phyloP scores from a whole-genome alignment of 2,113 vertebrate genomes.

The Xyliphius kryptos region DNA sequence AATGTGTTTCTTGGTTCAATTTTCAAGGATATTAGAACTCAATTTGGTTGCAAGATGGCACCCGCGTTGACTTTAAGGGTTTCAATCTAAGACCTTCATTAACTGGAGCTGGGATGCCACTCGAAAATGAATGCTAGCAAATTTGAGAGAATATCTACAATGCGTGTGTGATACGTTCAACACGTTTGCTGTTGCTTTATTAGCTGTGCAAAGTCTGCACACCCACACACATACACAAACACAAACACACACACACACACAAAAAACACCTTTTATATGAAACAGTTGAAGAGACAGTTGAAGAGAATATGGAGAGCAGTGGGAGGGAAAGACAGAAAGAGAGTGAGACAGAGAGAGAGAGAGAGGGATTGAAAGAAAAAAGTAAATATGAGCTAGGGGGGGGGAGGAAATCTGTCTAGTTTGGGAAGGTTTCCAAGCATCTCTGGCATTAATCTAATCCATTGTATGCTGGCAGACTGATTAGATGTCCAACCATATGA shows the following conservation, averaged over 20 bases:
- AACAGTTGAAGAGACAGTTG: no score
- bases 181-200: constrained; percentile 56
- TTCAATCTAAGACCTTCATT: constrained; percentile 46
- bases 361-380: no score
- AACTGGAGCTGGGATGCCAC: constrained; percentile 37
- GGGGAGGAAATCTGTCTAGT: constrained; percentile 23
- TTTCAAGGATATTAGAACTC: constrained; percentile 47
- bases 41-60: constrained; percentile 44
- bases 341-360: no score
- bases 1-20: constrained; percentile 28
- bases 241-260: not conserved
- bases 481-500: constrained; percentile 40
- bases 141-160: constrained; percentile 46
- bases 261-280: no score
- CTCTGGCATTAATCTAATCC: constrained; percentile 38
- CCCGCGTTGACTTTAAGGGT: constrained; percentile 34
- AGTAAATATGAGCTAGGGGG: no score
- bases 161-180: constrained; percentile 35
- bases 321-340: no score
- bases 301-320: no score
- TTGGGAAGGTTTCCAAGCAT: constrained; percentile 39
- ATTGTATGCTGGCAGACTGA: constrained; percentile 40
- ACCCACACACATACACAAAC: not conserved
- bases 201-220: constrained; percentile 6
- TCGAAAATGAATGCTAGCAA: constrained; percentile 47